These are phyloP conservation scores for Lepidochitona cinerea DNA, from an alignment of 2,888 invertebrate genomes.

Conservation along the genomic window DNA sequence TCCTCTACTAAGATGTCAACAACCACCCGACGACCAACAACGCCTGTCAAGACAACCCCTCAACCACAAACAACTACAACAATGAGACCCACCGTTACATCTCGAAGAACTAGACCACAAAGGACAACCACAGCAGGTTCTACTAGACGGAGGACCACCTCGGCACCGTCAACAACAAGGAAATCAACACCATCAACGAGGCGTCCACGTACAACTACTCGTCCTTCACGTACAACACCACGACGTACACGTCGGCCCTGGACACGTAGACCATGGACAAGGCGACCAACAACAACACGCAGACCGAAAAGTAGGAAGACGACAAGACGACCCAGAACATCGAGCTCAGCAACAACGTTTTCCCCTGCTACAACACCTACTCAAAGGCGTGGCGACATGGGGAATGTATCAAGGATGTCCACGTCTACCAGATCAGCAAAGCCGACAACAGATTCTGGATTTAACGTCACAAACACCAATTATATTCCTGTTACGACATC, in stretches of 20 bases:
- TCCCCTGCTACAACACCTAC: no score
- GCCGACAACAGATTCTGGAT: no score
- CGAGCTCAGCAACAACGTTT: neutral
- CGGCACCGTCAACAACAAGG: neutral
- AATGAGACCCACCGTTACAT: neutral
- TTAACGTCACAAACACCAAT: no score
- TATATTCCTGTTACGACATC: no score
- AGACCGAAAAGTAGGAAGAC: neutral
- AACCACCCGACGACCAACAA: neutral
- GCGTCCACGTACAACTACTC: constrained; percentile 10
- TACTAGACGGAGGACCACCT: neutral
- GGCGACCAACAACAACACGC: constrained; percentile 5
- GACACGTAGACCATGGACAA: neutral
- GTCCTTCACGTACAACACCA: constrained; percentile 3
- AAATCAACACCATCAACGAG: neutral
- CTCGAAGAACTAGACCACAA: neutral
- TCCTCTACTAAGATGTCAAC: constrained; percentile 28
- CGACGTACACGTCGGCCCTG: constrained; percentile 6
- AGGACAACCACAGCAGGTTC: neutral
- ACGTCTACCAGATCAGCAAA: no score
- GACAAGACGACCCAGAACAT: neutral
- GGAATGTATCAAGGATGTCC: no score
- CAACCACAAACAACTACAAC: neutral
- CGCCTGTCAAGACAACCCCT: neutral
- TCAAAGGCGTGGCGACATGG: no score